Conservation (phyloP, 2,888 invertebrate species). For the Globia sparganii region DNA sequence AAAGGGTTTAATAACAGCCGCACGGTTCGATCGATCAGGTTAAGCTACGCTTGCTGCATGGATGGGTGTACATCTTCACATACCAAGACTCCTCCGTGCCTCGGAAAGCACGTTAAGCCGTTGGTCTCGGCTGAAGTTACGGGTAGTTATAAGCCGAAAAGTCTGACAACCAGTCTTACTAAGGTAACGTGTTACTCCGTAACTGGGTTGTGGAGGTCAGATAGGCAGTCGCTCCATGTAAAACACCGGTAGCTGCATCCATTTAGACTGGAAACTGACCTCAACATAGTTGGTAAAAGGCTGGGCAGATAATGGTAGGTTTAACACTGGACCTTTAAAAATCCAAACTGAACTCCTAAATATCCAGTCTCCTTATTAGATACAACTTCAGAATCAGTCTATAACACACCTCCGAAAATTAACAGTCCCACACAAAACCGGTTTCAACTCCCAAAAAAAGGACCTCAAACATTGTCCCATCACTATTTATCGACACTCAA, state of each 20-base stretch:
- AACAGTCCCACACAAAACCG: constrained; percentile 9
- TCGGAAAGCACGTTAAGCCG: too few relatives aligned
- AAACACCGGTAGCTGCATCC: neutral
- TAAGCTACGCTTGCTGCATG: too few relatives aligned
- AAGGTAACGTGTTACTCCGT: neutral
- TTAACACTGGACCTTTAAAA: neutral
- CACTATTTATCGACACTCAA: constrained; percentile 17
- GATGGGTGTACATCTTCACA: neutral
- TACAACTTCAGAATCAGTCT: constrained; percentile 32
- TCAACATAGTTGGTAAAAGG: neutral
- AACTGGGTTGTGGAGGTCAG: neutral
- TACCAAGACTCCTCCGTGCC: neutral
- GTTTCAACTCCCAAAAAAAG: constrained; percentile 5
- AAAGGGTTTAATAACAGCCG: too few relatives aligned
- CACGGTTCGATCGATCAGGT: too few relatives aligned
- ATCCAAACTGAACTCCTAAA: constrained; percentile 20
- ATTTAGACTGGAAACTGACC: neutral
- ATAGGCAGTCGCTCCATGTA: neutral
- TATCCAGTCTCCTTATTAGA: neutral
- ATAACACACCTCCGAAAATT: constrained; percentile 8
- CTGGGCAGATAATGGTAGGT: neutral
- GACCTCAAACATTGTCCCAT: constrained; percentile 1
- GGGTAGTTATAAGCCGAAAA: neutral
- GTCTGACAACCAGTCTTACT: neutral
- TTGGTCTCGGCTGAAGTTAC: neutral